phyloP scores from a whole-genome alignment of 2,888 invertebrate species.

The Heteromurus nitidus region DNA sequence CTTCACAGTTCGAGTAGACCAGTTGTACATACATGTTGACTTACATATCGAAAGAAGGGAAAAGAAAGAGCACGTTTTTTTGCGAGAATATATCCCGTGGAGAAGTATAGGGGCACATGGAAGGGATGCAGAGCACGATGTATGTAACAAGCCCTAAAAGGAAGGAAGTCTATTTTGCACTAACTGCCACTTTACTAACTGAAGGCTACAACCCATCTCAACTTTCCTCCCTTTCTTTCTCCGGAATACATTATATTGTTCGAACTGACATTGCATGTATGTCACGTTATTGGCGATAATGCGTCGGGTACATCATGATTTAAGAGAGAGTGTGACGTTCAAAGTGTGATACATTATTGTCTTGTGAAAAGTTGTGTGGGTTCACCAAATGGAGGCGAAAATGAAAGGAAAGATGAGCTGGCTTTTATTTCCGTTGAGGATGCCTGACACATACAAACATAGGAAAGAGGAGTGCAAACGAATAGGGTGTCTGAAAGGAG shows the following conservation, averaged over 20 bases:
- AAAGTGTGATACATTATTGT: no score
- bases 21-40: background rate
- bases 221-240: background rate
- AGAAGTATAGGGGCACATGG: no score
- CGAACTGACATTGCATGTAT: constrained; percentile 15
- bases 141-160: constrained; percentile 20
- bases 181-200: constrained; percentile 18
- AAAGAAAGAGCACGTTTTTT: background rate
- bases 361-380: no score
- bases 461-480: no score
- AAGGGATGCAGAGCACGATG: background rate
- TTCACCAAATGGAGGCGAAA: no score
- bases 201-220: constrained; percentile 17
- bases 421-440: no score
- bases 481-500: no score
- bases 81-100: no score
- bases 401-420: no score
- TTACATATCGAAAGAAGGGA: background rate
- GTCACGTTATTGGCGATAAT: background rate
- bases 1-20: background rate
- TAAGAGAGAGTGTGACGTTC: no score
- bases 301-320: no score
- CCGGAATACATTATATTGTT: constrained; percentile 10
- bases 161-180: constrained; percentile 32
- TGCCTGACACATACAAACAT: no score